phyloP scores from a whole-genome alignment of 1,140 invertebrate genomes.

The Paracyclopina nana region DNA sequence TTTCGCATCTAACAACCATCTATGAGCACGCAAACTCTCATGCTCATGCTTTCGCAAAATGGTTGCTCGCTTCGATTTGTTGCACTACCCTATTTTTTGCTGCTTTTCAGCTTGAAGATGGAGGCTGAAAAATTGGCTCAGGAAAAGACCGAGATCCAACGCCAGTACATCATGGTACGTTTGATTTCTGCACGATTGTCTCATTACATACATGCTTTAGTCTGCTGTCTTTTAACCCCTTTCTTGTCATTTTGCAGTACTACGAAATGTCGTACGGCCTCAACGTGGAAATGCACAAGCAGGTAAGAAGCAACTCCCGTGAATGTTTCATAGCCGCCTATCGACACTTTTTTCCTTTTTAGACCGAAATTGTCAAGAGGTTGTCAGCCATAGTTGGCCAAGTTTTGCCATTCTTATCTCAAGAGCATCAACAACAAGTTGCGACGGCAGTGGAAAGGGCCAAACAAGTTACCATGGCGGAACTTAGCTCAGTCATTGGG shows the following conservation, averaged over 20 bases:
- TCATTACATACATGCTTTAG: background rate
- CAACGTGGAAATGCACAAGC: conserved; percentile 99
- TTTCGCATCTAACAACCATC: too few relatives aligned
- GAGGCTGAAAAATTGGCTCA: conserved; percentile 71
- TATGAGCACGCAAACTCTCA: too few relatives aligned
- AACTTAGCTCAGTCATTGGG: conserved; percentile 27
- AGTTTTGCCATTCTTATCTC: conserved; percentile 40
- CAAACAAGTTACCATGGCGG: conserved; percentile 28
- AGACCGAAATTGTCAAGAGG: conserved; percentile 45
- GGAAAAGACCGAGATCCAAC: conserved; percentile 93
- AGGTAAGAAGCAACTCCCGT: conserved; percentile 60
- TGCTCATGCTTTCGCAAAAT: too few relatives aligned
- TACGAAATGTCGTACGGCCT: conserved; percentile 99
- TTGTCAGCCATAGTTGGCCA: conserved; percentile 40
- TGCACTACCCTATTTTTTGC: conserved; percentile 2
- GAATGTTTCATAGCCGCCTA: background rate
- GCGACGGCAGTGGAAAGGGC: conserved; percentile 27
- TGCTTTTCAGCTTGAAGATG: conserved; percentile 27
- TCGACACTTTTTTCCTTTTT: conserved; percentile 23
- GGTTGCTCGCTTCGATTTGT: too few relatives aligned
- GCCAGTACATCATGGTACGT: conserved; percentile 89
- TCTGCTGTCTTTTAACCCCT: too few relatives aligned
- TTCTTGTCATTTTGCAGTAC: conserved; percentile 33
- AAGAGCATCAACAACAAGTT: conserved; percentile 33
- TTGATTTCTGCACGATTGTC: background rate